Evolutionary conservation across 2,113 vertebrate species (phyloP).

Genomic region (Callospermophilus lateralis): DNA sequence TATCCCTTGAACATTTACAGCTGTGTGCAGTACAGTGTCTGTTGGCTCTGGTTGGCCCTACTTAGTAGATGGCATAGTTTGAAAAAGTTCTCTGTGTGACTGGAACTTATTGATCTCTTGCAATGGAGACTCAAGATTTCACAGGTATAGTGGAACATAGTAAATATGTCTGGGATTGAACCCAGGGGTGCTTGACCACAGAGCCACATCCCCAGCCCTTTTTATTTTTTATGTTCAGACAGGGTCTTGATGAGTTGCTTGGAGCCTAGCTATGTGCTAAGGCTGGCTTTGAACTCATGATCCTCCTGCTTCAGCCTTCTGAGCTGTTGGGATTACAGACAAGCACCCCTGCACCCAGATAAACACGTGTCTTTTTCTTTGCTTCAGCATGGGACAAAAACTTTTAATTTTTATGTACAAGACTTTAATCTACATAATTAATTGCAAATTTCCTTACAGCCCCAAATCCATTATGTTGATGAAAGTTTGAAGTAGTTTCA

Average conservation of each 20-base stretch:
- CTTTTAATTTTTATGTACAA: background rate
- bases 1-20: background rate
- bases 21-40: background rate
- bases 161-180: background rate
- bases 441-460: background rate
- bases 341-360: too few relatives aligned
- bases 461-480: background rate
- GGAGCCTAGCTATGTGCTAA: too few relatives aligned
- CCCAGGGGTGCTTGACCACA: too few relatives aligned
- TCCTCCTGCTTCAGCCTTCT: too few relatives aligned
- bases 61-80: background rate
- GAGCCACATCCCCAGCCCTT: too few relatives aligned
- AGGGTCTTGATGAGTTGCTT: too few relatives aligned
- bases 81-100: background rate
- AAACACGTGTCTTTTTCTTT: background rate
- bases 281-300: too few relatives aligned
- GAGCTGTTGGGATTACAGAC: too few relatives aligned
- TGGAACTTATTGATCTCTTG: background rate
- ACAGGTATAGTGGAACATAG: background rate
- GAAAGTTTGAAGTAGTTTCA: constrained; percentile 19
- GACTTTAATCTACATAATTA: background rate
- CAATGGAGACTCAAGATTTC: background rate
- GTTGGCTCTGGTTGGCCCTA: background rate
- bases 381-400: background rate
- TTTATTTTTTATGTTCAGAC: too few relatives aligned